phyloP scores from a whole-genome alignment of 2,113 vertebrate genomes.

The Onychorhynchus coronatus region DNA sequence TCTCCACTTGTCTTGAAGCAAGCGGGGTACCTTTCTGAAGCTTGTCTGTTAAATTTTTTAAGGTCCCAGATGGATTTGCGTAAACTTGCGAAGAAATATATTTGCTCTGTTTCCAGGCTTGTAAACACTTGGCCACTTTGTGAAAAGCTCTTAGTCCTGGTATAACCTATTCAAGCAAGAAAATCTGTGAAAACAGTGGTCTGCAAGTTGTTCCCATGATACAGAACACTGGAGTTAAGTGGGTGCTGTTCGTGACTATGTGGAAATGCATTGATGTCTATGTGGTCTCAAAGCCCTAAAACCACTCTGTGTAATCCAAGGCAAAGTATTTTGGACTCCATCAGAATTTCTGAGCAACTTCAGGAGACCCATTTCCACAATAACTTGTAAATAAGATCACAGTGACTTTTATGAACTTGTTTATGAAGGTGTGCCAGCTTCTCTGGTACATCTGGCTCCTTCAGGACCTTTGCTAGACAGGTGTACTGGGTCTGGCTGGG shows the following conservation, averaged over 20 bases:
- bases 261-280: neutral
- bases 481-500: neutral
- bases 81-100: constrained; percentile 32
- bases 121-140: constrained; percentile 13
- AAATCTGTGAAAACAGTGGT: neutral
- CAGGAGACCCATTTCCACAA: neutral
- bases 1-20: neutral
- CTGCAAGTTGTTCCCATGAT: neutral
- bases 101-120: constrained; percentile 19
- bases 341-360: neutral
- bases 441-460: neutral
- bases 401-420: neutral
- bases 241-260: neutral
- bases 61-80: neutral
- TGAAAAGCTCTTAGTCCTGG: constrained; percentile 26
- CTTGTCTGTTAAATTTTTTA: constrained; percentile 22
- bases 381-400: neutral
- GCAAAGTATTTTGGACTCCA: neutral
- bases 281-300: neutral
- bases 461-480: neutral
- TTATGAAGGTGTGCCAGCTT: neutral
- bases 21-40: neutral
- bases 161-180: constrained; percentile 55
- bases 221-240: neutral
- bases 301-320: neutral